These are phyloP conservation scores for Aplodontia rufa DNA, from an alignment of 2,113 vertebrate genomes.

Conservation along the genomic window DNA sequence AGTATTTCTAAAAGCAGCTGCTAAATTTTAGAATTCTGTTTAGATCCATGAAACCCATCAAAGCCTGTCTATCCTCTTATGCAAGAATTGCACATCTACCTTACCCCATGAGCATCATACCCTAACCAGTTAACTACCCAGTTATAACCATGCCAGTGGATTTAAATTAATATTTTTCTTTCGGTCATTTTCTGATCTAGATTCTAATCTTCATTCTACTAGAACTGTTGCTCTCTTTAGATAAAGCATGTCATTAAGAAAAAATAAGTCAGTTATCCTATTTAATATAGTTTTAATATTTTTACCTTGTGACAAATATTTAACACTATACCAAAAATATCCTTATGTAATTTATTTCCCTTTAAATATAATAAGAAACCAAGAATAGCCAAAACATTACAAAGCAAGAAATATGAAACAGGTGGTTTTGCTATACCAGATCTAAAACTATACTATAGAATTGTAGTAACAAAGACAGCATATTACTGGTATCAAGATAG, in stretches of 20 bases:
- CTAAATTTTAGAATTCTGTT: not conserved
- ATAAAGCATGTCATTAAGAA: not conserved
- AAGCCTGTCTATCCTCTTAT: not conserved
- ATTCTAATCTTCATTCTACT: not conserved
- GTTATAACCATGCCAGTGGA: not conserved
- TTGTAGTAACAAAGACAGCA: too few relatives aligned
- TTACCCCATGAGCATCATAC: not conserved
- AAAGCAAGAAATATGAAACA: too few relatives aligned
- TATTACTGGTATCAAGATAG: too few relatives aligned
- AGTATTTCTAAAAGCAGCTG: not conserved
- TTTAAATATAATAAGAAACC: not conserved
- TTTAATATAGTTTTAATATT: not conserved
- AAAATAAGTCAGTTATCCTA: not conserved
- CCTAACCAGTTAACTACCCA: not conserved
- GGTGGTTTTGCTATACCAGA: too few relatives aligned
- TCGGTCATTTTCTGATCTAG: not conserved
- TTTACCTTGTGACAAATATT: not conserved
- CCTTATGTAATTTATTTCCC: not conserved
- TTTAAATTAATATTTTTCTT: not conserved
- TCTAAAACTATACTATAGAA: too few relatives aligned
- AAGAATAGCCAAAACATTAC: too few relatives aligned
- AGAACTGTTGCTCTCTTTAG: accelerated
- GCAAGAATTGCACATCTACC: not conserved
- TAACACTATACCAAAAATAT: not conserved
- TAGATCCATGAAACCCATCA: not conserved